These are phyloP conservation scores for Crocallis elinguaria DNA, from an alignment of 2,888 invertebrate genomes.

Conservation along the genomic window DNA sequence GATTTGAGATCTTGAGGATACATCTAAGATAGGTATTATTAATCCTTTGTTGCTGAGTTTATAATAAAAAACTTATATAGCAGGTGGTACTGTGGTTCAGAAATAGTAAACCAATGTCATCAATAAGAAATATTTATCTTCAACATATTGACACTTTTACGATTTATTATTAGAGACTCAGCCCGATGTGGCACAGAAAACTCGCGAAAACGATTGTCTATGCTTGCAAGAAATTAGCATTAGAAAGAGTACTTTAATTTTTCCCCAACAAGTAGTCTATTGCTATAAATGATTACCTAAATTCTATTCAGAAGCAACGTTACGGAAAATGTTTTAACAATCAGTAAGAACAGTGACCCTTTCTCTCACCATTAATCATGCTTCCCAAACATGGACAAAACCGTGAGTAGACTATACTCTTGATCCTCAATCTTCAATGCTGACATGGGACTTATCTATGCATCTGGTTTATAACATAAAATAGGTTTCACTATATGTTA, in stretches of 20 bases:
- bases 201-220: constrained; percentile 38
- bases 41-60: constrained; percentile 35
- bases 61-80: constrained; percentile 28
- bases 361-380: constrained; percentile 11
- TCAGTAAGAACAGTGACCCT: constrained; percentile 13
- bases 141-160: background rate
- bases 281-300: background rate
- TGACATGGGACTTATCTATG: constrained; percentile 22
- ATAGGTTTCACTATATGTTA: background rate
- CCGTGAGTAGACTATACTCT: constrained; percentile 39
- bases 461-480: too few species aligned
- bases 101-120: background rate
- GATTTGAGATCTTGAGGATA: constrained; percentile 25
- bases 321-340: constrained; percentile 3
- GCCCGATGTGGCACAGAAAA: constrained; percentile 26
- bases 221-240: constrained; percentile 35
- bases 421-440: constrained; percentile 26
- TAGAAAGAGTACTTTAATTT: constrained; percentile 3
- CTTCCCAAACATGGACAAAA: constrained; percentile 46
- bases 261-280: constrained; percentile 3
- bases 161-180: constrained; percentile 30
- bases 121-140: background rate
- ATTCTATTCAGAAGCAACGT: background rate
- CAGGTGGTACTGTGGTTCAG: constrained; percentile 10
- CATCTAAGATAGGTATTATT: background rate